Evolutionary conservation across 2,113 vertebrate genomes (phyloP), one percentile per base, ranked within the genome.

Genomic region (Scolopax mira): DNA sequence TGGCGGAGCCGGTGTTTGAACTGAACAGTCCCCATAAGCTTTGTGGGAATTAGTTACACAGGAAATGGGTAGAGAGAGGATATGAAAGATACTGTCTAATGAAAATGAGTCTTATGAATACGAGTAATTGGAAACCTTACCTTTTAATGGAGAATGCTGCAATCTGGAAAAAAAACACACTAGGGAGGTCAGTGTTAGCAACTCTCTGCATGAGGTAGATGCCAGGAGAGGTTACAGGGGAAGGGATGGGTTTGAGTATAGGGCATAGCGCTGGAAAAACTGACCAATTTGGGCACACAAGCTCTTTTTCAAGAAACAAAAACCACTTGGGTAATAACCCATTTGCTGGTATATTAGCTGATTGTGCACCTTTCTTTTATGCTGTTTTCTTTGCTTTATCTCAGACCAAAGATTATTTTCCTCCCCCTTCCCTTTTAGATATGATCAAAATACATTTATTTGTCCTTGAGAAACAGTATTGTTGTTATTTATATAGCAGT

Each of bases 381-480:
- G 6, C 9, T 79, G 1, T 18, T 82, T 91, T 79, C n/a, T 81
- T 73, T 80, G 39, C 55, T 84, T 95, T 72, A 22, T 82, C 66
- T 94, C 35, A 51, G 60, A 87, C 16, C 16, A 46, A 51, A 85
- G 46, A 60, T 82, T 67, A 79, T 87, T 85, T 23, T 12, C 21
- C 21, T 27, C 27, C 6, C 6, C 14, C 21, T 88, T 91, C 13
- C 7, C 1, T 64, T 77, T 79, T 58, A 78, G 72, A 74, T 80
- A 61, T 41, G 55, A 90, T 88, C 75, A 90, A 80, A 95, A 93
- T 44, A 46, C 31, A n/a, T 83, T 91, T 85, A 85, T 77, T 80
- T 88, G 46, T 88, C 85, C 55, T 88, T 91, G 82, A 89, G 64
- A 89, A 93, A 54, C 21, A 55, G 39, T 41, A 42, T 62, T 72